These are phyloP conservation scores for Strigamia maritima DNA, from an alignment of 2,888 invertebrate species.

Conservation along the genomic window DNA sequence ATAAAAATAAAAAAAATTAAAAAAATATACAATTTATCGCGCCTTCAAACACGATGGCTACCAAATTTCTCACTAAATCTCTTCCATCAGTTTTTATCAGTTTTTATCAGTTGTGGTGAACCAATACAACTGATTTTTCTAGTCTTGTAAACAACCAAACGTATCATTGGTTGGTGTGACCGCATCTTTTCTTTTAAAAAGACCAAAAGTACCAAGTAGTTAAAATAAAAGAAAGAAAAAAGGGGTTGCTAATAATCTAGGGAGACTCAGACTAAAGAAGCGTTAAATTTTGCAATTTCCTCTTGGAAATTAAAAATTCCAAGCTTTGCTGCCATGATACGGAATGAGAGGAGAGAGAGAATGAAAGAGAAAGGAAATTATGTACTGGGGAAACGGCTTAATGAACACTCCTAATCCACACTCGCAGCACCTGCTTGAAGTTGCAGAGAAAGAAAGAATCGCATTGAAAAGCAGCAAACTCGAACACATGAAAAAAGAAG, in stretches of 20 bases:
- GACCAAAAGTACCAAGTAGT: background rate
- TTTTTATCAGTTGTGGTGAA: background rate
- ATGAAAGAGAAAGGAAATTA: constrained; percentile 37
- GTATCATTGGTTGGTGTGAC: background rate
- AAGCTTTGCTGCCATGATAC: constrained; percentile 24
- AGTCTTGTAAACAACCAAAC: background rate
- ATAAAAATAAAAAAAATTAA: background rate
- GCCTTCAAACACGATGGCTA: background rate
- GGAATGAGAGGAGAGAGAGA: constrained; percentile 21
- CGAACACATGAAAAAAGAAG: background rate
- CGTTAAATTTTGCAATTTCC: constrained; percentile 41
- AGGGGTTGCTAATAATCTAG: constrained; percentile 24
- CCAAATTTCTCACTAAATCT: background rate
- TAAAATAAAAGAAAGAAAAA: constrained; percentile 4
- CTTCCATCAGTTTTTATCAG: background rate
- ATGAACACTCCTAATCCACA: constrained; percentile 28
- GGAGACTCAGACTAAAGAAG: constrained; percentile 25
- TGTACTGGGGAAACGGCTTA: constrained; percentile 27
- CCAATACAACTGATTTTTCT: background rate
- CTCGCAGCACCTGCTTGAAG: background rate
- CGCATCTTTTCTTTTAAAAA: background rate
- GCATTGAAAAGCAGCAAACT: background rate
- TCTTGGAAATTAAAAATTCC: constrained; percentile 41
- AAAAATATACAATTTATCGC: background rate
- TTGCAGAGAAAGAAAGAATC: background rate